Conservation (phyloP, 2,113 vertebrate genomes). For the Bungarus multicinctus region DNA sequence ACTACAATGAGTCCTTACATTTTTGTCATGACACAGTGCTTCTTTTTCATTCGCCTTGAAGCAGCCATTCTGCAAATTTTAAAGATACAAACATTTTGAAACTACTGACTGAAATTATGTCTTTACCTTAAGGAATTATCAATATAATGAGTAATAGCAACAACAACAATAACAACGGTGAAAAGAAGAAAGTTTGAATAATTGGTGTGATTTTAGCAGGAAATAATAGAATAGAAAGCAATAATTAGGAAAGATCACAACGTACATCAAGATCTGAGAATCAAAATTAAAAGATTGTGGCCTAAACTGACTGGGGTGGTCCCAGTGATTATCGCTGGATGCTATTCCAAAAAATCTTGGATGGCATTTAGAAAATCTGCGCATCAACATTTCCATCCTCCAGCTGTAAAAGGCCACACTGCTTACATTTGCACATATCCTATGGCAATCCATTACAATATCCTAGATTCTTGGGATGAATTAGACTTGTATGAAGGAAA, state of each 20-base stretch:
- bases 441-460: not conserved
- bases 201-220: not conserved
- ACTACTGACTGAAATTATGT: conserved; percentile 2
- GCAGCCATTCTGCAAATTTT: conserved; percentile 25
- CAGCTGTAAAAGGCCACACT: not conserved
- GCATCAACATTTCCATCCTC: not conserved
- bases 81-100: not conserved
- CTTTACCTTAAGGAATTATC: not conserved
- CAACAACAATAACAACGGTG: not conserved
- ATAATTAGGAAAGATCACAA: not conserved
- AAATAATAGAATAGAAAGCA: not conserved
- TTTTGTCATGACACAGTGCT: conserved; percentile 29
- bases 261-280: not conserved
- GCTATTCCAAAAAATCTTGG: not conserved
- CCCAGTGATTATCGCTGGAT: not conserved
- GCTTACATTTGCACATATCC: not conserved
- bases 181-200: not conserved
- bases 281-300: not conserved
- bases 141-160: not conserved
- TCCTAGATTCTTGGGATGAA: not conserved
- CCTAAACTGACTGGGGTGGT: not conserved
- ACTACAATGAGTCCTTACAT: not conserved
- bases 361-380: not conserved
- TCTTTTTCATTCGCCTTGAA: not conserved
- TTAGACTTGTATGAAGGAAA: not conserved